Percentiles rank a stretch among this genome's conserved stretches.
phyloP scores from a whole-genome alignment of 2,113 vertebrate species.

The Otolemur garnettii region DNA sequence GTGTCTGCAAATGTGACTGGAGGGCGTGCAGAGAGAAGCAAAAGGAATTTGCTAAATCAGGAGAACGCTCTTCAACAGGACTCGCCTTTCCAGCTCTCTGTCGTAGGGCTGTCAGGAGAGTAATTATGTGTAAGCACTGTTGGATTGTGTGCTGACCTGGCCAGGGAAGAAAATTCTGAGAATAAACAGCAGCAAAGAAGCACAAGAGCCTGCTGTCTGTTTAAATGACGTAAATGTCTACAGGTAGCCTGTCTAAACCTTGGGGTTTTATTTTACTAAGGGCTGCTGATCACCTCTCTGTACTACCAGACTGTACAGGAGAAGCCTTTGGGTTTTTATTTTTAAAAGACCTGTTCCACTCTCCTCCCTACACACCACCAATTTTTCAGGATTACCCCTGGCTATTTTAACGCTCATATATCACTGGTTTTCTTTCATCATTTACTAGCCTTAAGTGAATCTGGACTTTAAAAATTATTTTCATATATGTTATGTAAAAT shows the following conservation, averaged over 20 bases:
- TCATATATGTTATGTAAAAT: neutral
- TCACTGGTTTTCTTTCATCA: conserved; percentile 69
- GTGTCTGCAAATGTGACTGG: conserved; percentile 53
- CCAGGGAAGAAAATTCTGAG: conserved; percentile 66
- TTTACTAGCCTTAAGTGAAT: conserved; percentile 61
- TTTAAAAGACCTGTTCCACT: conserved; percentile 17
- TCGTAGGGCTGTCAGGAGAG: conserved; percentile 71
- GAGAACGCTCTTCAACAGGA: conserved; percentile 5
- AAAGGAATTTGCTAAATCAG: conserved; percentile 63
- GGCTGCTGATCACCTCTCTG: conserved; percentile 49
- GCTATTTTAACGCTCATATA: conserved; percentile 65
- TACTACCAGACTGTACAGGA: neutral
- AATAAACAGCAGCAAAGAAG: conserved; percentile 68
- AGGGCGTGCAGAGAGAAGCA: neutral
- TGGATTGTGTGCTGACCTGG: conserved; percentile 18
- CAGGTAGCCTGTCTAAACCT: conserved; percentile 59
- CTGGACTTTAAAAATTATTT: neutral
- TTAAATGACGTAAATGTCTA: conserved; percentile 74
- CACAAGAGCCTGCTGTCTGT: conserved; percentile 67
- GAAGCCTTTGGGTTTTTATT: conserved; percentile 25
- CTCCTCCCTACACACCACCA: neutral
- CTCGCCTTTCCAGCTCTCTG: conserved; percentile 59
- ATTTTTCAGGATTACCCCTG: conserved; percentile 39
- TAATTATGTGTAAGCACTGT: conserved; percentile 68
- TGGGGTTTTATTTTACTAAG: conserved; percentile 70